Percentiles rank a stretch among this genome's conserved stretches.
Conservation (phyloP, 1,140 invertebrate genomes). For the Atta colombica region DNA sequence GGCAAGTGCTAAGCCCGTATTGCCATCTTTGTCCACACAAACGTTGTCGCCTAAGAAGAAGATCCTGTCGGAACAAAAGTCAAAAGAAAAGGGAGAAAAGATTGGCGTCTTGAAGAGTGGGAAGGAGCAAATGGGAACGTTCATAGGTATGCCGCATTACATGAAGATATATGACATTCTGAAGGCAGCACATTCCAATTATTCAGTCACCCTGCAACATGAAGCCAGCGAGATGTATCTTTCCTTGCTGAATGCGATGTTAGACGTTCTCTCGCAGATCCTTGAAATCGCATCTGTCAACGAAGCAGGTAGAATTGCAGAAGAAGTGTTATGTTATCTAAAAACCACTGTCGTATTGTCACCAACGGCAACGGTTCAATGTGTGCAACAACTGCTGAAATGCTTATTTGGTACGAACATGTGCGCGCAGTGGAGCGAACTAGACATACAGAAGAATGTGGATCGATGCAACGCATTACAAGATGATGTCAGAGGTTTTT, state of each 20-base stretch:
- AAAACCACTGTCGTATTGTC: constrained; percentile 91
- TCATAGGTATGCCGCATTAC: constrained; percentile 91
- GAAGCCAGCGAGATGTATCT: constrained; percentile 92
- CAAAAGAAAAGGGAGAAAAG: constrained; percentile 79
- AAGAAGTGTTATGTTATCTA: constrained; percentile 93
- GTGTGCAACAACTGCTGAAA: constrained; percentile 94
- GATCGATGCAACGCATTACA: constrained; percentile 62
- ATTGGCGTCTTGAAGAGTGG: constrained; percentile 66
- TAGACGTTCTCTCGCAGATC: constrained; percentile 91
- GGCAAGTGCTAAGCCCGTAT: constrained; percentile 84
- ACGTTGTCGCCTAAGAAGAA: constrained; percentile 87
- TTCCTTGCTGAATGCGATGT: constrained; percentile 89
- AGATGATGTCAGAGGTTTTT: constrained; percentile 78
- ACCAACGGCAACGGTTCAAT: constrained; percentile 90
- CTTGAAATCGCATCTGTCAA: constrained; percentile 91
- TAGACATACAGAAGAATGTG: constrained; percentile 73
- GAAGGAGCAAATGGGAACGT: constrained; percentile 87
- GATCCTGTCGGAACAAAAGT: constrained; percentile 78
- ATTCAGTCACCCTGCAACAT: constrained; percentile 92
- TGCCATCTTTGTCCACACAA: constrained; percentile 87
- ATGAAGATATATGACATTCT: constrained; percentile 92
- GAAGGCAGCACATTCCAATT: constrained; percentile 92
- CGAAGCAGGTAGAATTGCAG: constrained; percentile 91
- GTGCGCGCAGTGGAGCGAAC: constrained; percentile 89
- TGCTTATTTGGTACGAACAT: constrained; percentile 94